phyloP scores from a whole-genome alignment of 2,888 invertebrate genomes.

The Ectemnius cavifrons region DNA sequence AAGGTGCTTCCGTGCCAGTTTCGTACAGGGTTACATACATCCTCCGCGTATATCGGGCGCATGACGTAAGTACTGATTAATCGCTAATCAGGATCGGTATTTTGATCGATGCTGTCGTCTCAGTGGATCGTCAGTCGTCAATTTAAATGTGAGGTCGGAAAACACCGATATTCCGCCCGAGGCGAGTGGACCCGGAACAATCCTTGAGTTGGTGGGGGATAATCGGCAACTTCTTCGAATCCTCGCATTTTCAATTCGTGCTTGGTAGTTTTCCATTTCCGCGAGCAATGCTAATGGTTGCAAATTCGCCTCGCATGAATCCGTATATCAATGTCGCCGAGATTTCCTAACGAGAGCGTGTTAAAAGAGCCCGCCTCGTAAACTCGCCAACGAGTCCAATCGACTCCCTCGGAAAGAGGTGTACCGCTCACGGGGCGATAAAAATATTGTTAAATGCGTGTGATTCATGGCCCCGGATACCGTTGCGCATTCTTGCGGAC shows the following conservation, averaged over 20 bases:
- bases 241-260: background rate
- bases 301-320: slow-evolving; percentile 20
- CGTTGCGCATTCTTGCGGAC: slow-evolving; percentile 9
- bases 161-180: too few relatives aligned
- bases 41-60: background rate
- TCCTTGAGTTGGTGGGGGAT: background rate
- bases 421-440: background rate
- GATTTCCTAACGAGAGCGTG: too few relatives aligned
- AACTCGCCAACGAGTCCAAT: slow-evolving; percentile 13
- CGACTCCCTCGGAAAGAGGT: slow-evolving; percentile 1
- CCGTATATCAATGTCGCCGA: background rate
- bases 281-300: slow-evolving; percentile 5
- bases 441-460: slow-evolving; percentile 14
- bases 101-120: background rate
- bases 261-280: slow-evolving; percentile 26
- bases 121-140: too few relatives aligned
- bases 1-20: too few relatives aligned
- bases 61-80: slow-evolving; percentile 5
- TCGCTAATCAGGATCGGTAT: background rate
- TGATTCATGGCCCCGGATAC: slow-evolving; percentile 39
- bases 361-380: slow-evolving; percentile 6
- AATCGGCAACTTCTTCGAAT: slow-evolving; percentile 12
- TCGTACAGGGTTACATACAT: background rate
- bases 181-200: background rate
- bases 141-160: too few relatives aligned